Conservation (phyloP, 2,113 vertebrate species). For the Chionodraco myersi region DNA sequence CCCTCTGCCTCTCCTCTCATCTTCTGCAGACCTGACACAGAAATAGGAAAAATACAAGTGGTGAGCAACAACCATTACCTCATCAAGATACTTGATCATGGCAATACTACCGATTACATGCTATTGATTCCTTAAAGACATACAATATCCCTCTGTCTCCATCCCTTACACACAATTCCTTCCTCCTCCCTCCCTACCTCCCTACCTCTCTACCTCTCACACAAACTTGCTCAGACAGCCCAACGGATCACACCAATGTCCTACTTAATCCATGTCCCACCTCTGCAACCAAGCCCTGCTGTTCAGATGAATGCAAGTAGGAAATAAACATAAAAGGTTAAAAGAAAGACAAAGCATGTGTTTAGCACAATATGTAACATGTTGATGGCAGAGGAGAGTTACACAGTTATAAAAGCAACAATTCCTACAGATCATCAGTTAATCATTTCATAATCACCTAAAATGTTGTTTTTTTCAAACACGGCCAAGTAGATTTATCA, state of each 20-base stretch:
- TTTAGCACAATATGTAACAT: not conserved
- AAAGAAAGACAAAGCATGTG: slow-evolving; percentile 15
- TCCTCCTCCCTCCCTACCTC: not conserved
- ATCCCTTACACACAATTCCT: not conserved
- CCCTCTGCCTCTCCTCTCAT: not conserved
- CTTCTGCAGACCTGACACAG: slow-evolving; percentile 10
- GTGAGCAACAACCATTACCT: slow-evolving; percentile 8
- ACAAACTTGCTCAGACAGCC: slow-evolving; percentile 31
- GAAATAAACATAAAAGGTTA: slow-evolving; percentile 5
- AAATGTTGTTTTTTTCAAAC: not conserved
- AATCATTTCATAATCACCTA: not conserved
- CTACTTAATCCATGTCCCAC: slow-evolving; percentile 48
- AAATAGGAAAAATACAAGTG: not conserved
- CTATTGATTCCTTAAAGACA: slow-evolving; percentile 29
- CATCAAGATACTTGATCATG: slow-evolving; percentile 16
- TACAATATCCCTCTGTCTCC: slow-evolving; percentile 1
- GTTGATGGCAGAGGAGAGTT: not conserved
- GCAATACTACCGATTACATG: slow-evolving; percentile 21
- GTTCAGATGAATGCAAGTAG: slow-evolving; percentile 28
- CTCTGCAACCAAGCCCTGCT: slow-evolving; percentile 32
- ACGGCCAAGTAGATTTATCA: not conserved
- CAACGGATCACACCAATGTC: slow-evolving; percentile 42
- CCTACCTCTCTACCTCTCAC: not conserved
- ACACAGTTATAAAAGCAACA: not conserved
- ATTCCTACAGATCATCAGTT: not conserved